phyloP scores from a whole-genome alignment of 2,888 invertebrate species.

The Tachystola acroxantha region DNA sequence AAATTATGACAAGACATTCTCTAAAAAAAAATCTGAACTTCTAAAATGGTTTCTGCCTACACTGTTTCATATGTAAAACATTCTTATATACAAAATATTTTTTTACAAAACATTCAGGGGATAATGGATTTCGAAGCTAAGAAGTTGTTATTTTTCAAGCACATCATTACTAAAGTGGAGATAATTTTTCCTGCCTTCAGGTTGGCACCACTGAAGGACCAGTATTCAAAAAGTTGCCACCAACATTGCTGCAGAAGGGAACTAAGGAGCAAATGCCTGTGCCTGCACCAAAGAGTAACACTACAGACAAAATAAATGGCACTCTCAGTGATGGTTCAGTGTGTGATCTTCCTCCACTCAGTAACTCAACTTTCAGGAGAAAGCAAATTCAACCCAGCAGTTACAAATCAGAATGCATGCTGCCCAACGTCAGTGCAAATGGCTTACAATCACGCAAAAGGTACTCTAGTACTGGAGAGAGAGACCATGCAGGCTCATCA shows the following conservation, averaged over 20 bases:
- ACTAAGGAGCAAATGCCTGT: constrained; percentile 48
- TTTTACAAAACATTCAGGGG: constrained; percentile 48
- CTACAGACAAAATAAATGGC: constrained; percentile 40
- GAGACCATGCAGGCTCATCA: constrained; percentile 50
- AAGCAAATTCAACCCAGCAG: constrained; percentile 38
- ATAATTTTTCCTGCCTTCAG: constrained; percentile 79
- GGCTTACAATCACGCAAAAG: constrained; percentile 42
- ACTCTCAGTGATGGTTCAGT: constrained; percentile 66
- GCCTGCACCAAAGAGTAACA: constrained; percentile 42
- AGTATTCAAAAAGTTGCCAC: constrained; percentile 69
- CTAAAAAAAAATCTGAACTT: no score
- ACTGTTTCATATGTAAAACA: no score
- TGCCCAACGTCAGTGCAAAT: constrained; percentile 33
- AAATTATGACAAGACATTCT: no score
- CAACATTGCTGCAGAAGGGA: constrained; percentile 64
- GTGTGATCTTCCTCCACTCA: constrained; percentile 47
- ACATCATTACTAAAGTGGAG: constrained; percentile 76
- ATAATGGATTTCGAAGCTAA: constrained; percentile 67
- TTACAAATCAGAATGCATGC: constrained; percentile 33
- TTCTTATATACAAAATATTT: constrained; percentile 11
- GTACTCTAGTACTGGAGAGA: constrained; percentile 48
- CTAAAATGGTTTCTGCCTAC: no score
- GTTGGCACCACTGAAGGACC: constrained; percentile 77
- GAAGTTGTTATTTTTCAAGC: constrained; percentile 68
- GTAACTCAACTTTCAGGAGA: constrained; percentile 41